Conservation (phyloP, 2,888 invertebrate species). For the Tuta absoluta region DNA sequence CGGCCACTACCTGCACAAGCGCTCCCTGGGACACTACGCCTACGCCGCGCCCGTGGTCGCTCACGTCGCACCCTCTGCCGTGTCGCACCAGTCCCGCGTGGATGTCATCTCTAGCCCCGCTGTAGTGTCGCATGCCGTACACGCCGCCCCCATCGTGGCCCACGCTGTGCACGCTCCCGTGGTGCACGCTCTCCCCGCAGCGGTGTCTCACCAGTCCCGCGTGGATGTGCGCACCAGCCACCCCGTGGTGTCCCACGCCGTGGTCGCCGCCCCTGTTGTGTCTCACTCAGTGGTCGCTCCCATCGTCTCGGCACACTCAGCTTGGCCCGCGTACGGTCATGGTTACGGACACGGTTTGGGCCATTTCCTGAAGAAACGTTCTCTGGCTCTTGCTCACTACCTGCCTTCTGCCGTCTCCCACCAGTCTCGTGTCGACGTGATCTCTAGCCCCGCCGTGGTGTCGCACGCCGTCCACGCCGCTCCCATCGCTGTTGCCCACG, state of each 20-base stretch:
- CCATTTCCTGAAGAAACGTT: constrained; percentile 54
- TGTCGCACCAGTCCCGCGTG: constrained; percentile 57
- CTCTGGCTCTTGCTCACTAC: constrained; percentile 50
- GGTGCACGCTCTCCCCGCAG: constrained; percentile 49
- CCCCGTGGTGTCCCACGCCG: constrained; percentile 23
- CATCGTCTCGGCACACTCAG: constrained; percentile 49
- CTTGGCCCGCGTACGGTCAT: constrained; percentile 40
- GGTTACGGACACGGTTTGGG: constrained; percentile 44
- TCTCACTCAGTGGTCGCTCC: constrained; percentile 46
- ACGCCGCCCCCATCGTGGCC: constrained; percentile 45
- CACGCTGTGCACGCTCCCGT: constrained; percentile 42
- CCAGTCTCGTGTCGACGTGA: constrained; percentile 72
- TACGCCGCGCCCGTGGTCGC: constrained; percentile 55
- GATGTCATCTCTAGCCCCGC: constrained; percentile 59
- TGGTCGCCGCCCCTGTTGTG: constrained; percentile 41
- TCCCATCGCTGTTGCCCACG: constrained; percentile 55
- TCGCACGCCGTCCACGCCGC: constrained; percentile 49
- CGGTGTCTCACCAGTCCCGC: constrained; percentile 74
- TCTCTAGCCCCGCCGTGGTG: constrained; percentile 37
- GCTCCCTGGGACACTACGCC: constrained; percentile 51
- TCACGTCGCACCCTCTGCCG: constrained; percentile 51
- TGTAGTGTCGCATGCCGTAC: constrained; percentile 52
- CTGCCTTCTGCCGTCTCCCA: constrained; percentile 69
- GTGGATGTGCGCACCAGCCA: constrained; percentile 60
- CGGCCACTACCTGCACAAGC: constrained; percentile 51